A percentile compares a stretch with the other conserved stretches of the same genome.
These are phyloP conservation scores for Stegodyphus mimosarum DNA, from an alignment of 1,140 invertebrate genomes.

Conservation along the genomic window DNA sequence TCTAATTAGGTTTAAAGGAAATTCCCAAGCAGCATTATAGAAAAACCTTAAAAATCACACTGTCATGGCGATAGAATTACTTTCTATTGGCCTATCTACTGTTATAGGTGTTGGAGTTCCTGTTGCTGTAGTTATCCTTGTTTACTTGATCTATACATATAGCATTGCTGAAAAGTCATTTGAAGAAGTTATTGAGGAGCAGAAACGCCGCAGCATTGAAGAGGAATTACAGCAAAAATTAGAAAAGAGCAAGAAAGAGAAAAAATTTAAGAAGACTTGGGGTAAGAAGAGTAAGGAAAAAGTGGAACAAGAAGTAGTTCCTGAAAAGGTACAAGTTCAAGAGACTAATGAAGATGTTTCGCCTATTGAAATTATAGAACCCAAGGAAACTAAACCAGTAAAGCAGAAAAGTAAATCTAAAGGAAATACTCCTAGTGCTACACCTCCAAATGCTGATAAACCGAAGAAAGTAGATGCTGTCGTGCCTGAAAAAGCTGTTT, in stretches of 20 bases:
- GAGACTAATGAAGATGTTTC: conserved; percentile 29
- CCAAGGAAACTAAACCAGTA: conserved; percentile 30
- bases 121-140: background rate
- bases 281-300: conserved; percentile 36
- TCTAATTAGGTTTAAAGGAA: background rate
- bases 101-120: background rate
- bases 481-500: background rate
- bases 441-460: background rate
- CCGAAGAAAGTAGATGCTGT: conserved; percentile 22
- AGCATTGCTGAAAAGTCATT: conserved; percentile 54
- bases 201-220: conserved; percentile 46
- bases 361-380: conserved; percentile 39
- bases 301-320: background rate
- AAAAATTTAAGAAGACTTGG: conserved; percentile 51
- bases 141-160: conserved; percentile 39
- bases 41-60: no score
- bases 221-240: conserved; percentile 33
- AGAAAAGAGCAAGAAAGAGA: conserved; percentile 53
- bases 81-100: background rate
- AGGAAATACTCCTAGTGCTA: background rate
- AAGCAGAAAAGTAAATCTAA: conserved; percentile 40
- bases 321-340: background rate
- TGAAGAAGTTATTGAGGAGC: conserved; percentile 56
- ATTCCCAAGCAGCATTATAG: background rate
- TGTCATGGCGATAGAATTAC: conserved; percentile 13